These are phyloP conservation scores for Thunnus thynnus DNA, from an alignment of 2,113 vertebrate species.

Conservation along the genomic window DNA sequence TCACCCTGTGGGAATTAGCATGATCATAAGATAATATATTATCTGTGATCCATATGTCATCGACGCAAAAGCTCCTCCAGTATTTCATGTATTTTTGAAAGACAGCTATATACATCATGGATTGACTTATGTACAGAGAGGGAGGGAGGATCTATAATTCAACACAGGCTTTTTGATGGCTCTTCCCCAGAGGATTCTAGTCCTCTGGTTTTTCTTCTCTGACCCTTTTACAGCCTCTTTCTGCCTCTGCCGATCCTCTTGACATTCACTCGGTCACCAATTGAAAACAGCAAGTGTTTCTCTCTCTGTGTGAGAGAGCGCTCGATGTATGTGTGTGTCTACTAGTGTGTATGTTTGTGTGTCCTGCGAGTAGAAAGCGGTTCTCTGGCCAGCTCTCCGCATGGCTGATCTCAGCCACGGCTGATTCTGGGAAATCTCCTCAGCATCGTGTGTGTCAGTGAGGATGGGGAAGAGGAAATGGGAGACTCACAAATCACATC, in stretches of 20 bases:
- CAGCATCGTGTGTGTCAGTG: not conserved
- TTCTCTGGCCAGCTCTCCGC: slow-evolving; percentile 21
- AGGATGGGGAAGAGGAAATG: slow-evolving; percentile 44
- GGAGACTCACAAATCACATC: slow-evolving; percentile 59
- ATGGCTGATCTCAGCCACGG: slow-evolving; percentile 20
- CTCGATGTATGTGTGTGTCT: not conserved
- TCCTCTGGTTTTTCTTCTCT: slow-evolving; percentile 30
- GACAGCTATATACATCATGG: slow-evolving; percentile 28
- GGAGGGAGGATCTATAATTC: slow-evolving; percentile 57
- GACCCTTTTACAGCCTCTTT: slow-evolving; percentile 35
- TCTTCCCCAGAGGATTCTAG: slow-evolving; percentile 33
- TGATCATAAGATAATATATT: slow-evolving; percentile 33
- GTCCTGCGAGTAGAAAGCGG: not conserved
- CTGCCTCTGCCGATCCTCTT: slow-evolving; percentile 24
- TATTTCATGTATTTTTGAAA: slow-evolving; percentile 46
- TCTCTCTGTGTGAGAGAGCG: not conserved
- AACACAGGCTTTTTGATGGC: slow-evolving; percentile 60
- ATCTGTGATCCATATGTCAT: slow-evolving; percentile 31
- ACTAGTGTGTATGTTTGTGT: not conserved
- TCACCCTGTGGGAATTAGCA: slow-evolving; percentile 9
- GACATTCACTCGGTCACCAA: slow-evolving; percentile 27
- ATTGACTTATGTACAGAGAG: slow-evolving; percentile 11
- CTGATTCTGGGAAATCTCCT: slow-evolving; percentile 54
- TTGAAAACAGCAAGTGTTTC: slow-evolving; percentile 17
- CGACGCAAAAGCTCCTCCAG: slow-evolving; percentile 16